phyloP scores from a whole-genome alignment of 2,113 vertebrate species.

The Lophius piscatorius region DNA sequence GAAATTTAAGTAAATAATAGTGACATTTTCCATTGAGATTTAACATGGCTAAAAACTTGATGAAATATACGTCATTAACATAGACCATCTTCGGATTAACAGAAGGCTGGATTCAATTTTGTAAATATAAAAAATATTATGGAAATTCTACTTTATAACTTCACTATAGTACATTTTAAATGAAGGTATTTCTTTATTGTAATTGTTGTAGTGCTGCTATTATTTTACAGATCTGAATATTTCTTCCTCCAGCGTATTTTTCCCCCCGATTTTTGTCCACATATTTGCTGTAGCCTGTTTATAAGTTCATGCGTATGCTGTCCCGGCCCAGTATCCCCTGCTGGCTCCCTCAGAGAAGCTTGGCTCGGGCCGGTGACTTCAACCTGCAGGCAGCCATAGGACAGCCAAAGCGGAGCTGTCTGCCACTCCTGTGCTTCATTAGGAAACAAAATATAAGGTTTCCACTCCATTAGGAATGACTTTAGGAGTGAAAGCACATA shows the following conservation, averaged over 20 bases:
- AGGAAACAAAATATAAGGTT: constrained; percentile 99
- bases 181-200: not conserved
- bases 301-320: constrained; percentile 49
- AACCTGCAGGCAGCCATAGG: constrained; percentile 76
- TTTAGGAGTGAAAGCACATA: constrained; percentile 99
- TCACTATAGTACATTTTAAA: not conserved
- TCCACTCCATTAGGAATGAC: constrained; percentile 99
- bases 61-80: too few species aligned
- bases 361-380: constrained; percentile 73
- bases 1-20: too few species aligned
- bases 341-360: constrained; percentile 66
- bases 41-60: too few species aligned
- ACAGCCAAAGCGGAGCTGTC: constrained; percentile 72
- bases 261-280: constrained; percentile 13
- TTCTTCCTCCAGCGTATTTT: not conserved
- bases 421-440: constrained; percentile 95
- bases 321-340: constrained; percentile 53
- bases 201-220: not conserved
- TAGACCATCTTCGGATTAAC: too few species aligned
- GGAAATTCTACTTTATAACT: too few species aligned
- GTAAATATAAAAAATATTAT: too few species aligned
- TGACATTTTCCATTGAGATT: too few species aligned
- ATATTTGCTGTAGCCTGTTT: constrained; percentile 28
- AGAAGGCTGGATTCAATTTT: too few species aligned
- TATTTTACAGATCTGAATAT: not conserved